Percentiles rank a stretch among this genome's conserved stretches.
phyloP scores from a whole-genome alignment of 2,888 invertebrate genomes.

The Anticlea derivata region DNA sequence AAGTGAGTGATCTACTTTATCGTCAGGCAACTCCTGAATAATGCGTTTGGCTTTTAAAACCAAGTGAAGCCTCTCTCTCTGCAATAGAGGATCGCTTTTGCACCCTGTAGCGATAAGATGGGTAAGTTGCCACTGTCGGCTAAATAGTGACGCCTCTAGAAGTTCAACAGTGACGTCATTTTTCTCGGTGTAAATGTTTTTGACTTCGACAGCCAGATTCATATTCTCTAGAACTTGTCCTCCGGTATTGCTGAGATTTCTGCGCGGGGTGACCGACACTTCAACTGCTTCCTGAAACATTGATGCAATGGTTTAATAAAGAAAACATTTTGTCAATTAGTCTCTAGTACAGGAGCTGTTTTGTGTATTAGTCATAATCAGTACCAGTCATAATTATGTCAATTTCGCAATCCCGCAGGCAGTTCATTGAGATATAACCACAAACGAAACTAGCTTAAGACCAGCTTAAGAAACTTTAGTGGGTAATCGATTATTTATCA shows the following conservation, averaged over 20 bases:
- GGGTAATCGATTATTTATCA: too few species aligned
- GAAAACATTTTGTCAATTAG: too few species aligned
- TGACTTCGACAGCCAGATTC: conserved; percentile 87
- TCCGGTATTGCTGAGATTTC: conserved; percentile 69
- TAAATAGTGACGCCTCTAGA: conserved; percentile 84
- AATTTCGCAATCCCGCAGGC: too few species aligned
- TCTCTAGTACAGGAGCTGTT: too few species aligned
- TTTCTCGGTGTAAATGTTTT: conserved; percentile 87
- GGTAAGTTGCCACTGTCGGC: conserved; percentile 84
- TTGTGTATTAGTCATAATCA: too few species aligned
- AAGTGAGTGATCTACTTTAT: conserved; percentile 57
- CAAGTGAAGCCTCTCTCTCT: conserved; percentile 70
- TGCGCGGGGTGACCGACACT: conserved; percentile 79
- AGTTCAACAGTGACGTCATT: conserved; percentile 84
- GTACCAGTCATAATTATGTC: too few species aligned
- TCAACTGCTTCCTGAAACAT: conserved; percentile 82
- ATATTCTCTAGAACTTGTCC: conserved; percentile 80
- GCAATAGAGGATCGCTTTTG: conserved; percentile 51
- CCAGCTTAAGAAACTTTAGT: too few species aligned
- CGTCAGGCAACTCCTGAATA: conserved; percentile 46
- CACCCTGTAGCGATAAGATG: conserved; percentile 61
- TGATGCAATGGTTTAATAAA: background rate
- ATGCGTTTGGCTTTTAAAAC: conserved; percentile 66
- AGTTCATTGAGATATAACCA: too few species aligned
- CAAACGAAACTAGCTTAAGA: too few species aligned